Base-by-base conservation (phyloP, 1,140 invertebrate genomes). In the Drosophila oshimai region DNA sequence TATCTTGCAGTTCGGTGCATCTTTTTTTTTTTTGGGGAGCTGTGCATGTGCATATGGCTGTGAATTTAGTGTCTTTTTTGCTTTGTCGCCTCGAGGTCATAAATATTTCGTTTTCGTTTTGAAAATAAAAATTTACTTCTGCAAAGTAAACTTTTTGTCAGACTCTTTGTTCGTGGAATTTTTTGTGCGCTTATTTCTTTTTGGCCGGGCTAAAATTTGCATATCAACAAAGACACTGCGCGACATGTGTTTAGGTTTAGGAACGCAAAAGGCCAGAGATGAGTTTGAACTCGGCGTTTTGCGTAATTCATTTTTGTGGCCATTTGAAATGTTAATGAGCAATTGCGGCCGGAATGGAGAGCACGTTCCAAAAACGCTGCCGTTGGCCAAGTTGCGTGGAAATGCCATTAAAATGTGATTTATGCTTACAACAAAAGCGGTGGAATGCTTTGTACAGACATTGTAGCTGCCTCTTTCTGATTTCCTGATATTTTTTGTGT, bases 1-100 rank as follows among this genome's bases (percentile, higher is more conserved):
- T 67, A 18, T 50, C 18, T 28, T 69, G 62, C 78, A 68, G 28
- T 50, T 49, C 46, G 37, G 47, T 37, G 51, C 57, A 68, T 45
- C 61, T 53, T 33, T 20, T 22, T 50, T 55, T 34, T 37, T 42
- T 57, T 18, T 2, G 13, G 31, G 64, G 15, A 15, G 13, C 15
- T 22, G 37, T 6, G 53, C 18, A 18, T 18, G 51, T 51, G 37
- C 37, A 37, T 34, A 42, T 34, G 60, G 36, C 13, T 29, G 26
- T 26, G 31, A 41, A 24, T 41, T 12, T 24, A 24, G 41, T 26
- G 13, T 39, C 29, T 17, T 74, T 62, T 77, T 69, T 71, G 49
- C 71, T 71, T 75, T 72, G 77, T 75, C 78, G 78, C 74, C 78
- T 77, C 49, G 58, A 58, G 80, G 65, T 68, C 80, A 86, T 84